Percentiles rank a stretch among this genome's conserved stretches.
Evolutionary conservation across 2,888 invertebrate species (phyloP).

Genomic region (Phalangium opilio): DNA sequence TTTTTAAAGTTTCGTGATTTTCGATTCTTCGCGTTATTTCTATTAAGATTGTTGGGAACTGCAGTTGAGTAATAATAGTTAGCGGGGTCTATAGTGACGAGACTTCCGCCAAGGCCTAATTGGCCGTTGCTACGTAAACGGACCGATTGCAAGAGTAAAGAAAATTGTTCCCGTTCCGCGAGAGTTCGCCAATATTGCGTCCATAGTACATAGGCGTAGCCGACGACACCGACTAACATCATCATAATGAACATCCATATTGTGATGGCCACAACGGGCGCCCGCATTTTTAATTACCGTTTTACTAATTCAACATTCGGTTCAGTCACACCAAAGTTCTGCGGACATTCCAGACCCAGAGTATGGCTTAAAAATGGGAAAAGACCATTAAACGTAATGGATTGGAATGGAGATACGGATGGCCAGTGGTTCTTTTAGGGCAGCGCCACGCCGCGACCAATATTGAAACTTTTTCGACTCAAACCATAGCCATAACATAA

Average conservation of each 20-base stretch:
- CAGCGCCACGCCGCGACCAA: no score
- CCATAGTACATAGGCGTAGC: slow-evolving; percentile 54
- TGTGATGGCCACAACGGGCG: slow-evolving; percentile 40
- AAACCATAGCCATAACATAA: no score
- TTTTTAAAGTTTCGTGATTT: background rate
- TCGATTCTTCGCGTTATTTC: background rate
- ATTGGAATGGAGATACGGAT: no score
- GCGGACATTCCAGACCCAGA: no score
- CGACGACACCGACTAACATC: slow-evolving; percentile 52
- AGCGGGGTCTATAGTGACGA: background rate
- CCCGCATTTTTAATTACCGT: no score
- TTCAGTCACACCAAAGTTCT: no score
- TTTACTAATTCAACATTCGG: no score
- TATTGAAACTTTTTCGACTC: no score
- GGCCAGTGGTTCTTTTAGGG: no score
- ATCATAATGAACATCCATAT: slow-evolving; percentile 57
- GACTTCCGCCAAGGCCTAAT: background rate
- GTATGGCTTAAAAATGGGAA: no score
- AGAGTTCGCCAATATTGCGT: slow-evolving; percentile 50
- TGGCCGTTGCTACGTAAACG: background rate
- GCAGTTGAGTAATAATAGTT: background rate
- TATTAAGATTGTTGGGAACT: background rate
- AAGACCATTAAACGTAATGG: no score
- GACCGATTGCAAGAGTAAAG: background rate
- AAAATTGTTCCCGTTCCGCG: slow-evolving; percentile 38